Percentiles rank a stretch among this genome's conserved stretches.
Evolutionary conservation across 2,797 vertebrate species (phyloP).

Genomic region (Pelobates cultripes): DNA sequence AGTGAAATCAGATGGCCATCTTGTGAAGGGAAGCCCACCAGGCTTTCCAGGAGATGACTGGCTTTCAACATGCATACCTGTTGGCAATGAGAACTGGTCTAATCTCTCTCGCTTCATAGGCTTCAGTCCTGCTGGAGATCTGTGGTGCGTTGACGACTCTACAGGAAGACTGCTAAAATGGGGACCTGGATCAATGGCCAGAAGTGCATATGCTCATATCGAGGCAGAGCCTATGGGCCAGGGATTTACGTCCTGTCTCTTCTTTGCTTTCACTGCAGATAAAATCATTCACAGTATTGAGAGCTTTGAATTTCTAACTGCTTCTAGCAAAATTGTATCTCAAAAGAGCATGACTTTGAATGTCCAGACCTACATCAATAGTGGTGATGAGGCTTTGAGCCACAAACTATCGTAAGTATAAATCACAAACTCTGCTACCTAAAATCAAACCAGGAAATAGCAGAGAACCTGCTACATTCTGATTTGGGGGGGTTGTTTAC

Average conservation of each 20-base stretch:
- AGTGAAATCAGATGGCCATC: not conserved
- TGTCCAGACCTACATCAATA: not conserved
- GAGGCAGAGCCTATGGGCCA: not conserved
- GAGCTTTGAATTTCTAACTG: not conserved
- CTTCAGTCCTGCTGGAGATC: not conserved
- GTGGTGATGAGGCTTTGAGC: too few species aligned
- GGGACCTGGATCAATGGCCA: not conserved
- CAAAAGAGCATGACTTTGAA: not conserved
- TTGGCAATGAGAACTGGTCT: not conserved
- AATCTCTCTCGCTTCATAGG: not conserved
- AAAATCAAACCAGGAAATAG: too few species aligned
- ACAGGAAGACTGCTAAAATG: not conserved
- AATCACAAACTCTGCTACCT: too few species aligned
- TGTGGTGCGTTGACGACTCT: not conserved
- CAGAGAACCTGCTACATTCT: too few species aligned
- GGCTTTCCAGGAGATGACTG: not conserved
- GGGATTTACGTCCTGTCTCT: not conserved
- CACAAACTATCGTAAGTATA: too few species aligned
- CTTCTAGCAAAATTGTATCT: not conserved
- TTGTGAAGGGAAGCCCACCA: not conserved
- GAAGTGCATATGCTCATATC: not conserved
- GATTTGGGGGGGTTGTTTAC: too few species aligned
- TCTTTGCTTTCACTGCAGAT: not conserved
- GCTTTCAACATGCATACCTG: not conserved
- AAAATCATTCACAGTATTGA: not conserved